Evolutionary conservation across 2,888 invertebrate genomes (phyloP).

Genomic region (Fissipunctia ypsillon): DNA sequence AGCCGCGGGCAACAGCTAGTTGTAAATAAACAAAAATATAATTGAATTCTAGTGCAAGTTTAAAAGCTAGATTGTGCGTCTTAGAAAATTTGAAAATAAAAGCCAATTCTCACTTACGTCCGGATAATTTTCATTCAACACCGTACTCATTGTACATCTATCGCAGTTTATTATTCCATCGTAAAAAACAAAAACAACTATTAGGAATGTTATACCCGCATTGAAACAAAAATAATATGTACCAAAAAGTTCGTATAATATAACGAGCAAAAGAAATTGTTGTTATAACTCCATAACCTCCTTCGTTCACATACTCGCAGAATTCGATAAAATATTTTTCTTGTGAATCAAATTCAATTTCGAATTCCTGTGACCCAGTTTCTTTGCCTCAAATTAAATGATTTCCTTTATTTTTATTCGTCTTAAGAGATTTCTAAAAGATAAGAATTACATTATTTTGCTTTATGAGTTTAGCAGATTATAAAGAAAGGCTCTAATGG

Average conservation of each 20-base stretch:
- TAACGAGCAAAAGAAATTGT: constrained; percentile 27
- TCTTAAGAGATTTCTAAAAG: constrained; percentile 7
- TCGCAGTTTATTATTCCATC: neutral
- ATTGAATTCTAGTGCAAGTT: neutral
- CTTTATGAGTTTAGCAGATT: neutral
- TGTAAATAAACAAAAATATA: no score
- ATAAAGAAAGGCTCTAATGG: neutral
- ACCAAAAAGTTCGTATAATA: constrained; percentile 6
- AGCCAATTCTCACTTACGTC: neutral
- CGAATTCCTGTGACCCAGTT: constrained; percentile 38
- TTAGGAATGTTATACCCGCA: neutral
- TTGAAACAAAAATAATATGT: neutral
- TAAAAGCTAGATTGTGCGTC: neutral
- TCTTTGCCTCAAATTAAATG: constrained; percentile 28
- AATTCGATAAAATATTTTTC: constrained; percentile 52
- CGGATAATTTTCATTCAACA: no score
- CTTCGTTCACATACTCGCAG: constrained; percentile 27
- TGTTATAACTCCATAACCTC: constrained; percentile 29
- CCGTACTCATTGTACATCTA: neutral
- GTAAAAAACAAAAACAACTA: neutral
- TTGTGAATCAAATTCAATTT: constrained; percentile 53
- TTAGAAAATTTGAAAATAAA: neutral
- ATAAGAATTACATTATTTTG: constrained; percentile 11
- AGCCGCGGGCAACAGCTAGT: no score
- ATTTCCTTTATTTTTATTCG: constrained; percentile 30